Base-by-base conservation (phyloP, 2,888 invertebrate species). In the Xestia c-nigrum region DNA sequence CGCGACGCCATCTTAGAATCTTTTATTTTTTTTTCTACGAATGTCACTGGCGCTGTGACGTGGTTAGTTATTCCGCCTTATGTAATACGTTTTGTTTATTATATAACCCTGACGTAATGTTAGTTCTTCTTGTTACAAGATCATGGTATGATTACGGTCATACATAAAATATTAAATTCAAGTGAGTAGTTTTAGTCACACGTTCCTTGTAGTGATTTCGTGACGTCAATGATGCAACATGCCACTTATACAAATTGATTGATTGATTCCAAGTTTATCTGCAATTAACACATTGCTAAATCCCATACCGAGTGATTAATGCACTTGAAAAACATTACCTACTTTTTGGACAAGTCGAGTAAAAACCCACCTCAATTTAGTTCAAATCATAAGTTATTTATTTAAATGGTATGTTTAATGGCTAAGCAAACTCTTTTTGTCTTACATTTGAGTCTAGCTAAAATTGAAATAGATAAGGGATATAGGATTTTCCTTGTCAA, bases 1-100 rank as follows among this genome's bases (percentile, higher is more conserved):
- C 71, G 43, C 77, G 71, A 64, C 24, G 84, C 88, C 88, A 88
- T 89, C 63, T 89, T 89, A 57, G 74, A 77, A 55, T 82, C 31
- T 40, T 83, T 71, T 52, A 21, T 71, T 71, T 31, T 31, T n/a
- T 71, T 83, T 88, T 78, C 74, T 74, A 73, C 78, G 70, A 86
- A 86, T 83, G 85, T 82, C 78, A 80, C 55, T 81, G 85, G 85
- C 80, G 85, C 67, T 21, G n/a, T 81, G 74, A 81, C 74, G 81
- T 24, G 24, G 38, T 24, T 66, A 75, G 63, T 76, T 76, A 78
- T 69, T 80, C 72, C 24, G 59, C 68, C 65, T 81, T 84, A 84
- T 79, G 67, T 82, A 87, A 87, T 69, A 79, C 61, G 61, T 79
- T 80, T 76, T 68, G 65, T 70, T 76, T 78, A 78, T 84, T 84